These are phyloP conservation scores for Tricholaema leucomelas DNA, from an alignment of 2,113 vertebrate genomes.

Conservation along the genomic window DNA sequence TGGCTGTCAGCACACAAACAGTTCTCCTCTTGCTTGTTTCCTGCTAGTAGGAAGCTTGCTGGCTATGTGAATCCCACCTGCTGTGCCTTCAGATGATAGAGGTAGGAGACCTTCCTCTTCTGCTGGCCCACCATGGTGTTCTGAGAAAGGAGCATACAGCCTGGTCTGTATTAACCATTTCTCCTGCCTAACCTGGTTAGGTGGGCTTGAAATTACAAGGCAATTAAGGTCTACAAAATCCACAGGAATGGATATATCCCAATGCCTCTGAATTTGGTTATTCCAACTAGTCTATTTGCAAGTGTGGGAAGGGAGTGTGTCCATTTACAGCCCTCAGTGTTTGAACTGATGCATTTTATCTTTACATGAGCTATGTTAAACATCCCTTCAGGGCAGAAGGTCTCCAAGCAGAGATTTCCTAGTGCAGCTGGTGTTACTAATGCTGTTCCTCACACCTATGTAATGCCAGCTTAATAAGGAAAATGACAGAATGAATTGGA, in stretches of 20 bases:
- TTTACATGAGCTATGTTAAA: background rate
- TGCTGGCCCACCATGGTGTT: background rate
- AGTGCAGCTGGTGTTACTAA: background rate
- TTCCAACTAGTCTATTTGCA: background rate
- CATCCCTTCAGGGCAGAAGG: background rate
- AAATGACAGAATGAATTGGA: no score
- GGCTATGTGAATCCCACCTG: background rate
- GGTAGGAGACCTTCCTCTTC: background rate
- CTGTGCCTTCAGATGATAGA: background rate
- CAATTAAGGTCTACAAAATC: background rate
- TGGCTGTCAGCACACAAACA: background rate
- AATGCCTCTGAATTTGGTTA: background rate
- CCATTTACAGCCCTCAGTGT: background rate
- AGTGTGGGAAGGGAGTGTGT: background rate
- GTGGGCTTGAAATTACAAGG: background rate
- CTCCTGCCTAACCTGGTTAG: background rate
- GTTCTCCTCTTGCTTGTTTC: background rate
- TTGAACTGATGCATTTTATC: background rate
- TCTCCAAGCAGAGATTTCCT: background rate
- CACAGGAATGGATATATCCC: background rate
- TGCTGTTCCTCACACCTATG: no score
- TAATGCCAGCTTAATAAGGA: no score
- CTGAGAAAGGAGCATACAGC: background rate
- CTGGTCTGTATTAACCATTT: background rate
- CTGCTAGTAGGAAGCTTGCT: background rate